phyloP scores from a whole-genome alignment of 37 sponge, comb jelly and placozoan genomes.

The Beroe forskalii region DNA sequence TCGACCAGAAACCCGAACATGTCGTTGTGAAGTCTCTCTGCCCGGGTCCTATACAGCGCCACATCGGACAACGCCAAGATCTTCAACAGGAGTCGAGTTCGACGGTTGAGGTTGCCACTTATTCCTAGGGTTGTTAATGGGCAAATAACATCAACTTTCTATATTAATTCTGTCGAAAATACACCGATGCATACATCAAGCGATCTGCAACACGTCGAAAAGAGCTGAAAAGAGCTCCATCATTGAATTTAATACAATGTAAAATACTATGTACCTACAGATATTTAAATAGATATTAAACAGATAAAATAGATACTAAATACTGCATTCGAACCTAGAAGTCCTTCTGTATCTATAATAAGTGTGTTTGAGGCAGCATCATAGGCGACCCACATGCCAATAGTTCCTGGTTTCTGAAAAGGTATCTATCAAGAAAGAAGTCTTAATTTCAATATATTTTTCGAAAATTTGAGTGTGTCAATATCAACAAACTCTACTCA shows the following conservation, averaged over 20 bases:
- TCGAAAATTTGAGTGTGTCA: too few relatives aligned
- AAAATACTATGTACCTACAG: too few relatives aligned
- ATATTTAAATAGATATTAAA: background rate
- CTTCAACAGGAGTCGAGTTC: constrained; percentile 81
- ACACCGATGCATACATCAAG: too few relatives aligned
- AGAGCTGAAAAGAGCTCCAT: too few relatives aligned
- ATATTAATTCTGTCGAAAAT: too few relatives aligned
- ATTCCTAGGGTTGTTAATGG: too few relatives aligned
- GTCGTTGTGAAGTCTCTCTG: constrained; percentile 92
- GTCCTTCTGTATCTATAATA: constrained; percentile 89
- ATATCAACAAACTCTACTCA: too few relatives aligned
- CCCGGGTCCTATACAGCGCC: constrained; percentile 83
- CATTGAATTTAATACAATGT: too few relatives aligned
- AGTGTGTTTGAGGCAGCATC: constrained; percentile 69
- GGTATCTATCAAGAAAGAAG: too few relatives aligned
- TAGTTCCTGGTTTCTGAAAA: constrained; percentile 75
- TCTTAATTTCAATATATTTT: too few relatives aligned
- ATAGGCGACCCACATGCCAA: constrained; percentile 92
- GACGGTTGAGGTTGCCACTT: constrained; percentile 72
- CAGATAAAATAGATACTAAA: background rate
- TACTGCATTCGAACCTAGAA: constrained; percentile 69
- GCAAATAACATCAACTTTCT: too few relatives aligned
- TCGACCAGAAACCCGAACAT: constrained; percentile 86
- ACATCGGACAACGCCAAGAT: constrained; percentile 94
- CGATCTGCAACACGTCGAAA: too few relatives aligned